Evolutionary conservation across 2,888 invertebrate species (phyloP).

Genomic region (Rhopalosiphum nymphaeae): DNA sequence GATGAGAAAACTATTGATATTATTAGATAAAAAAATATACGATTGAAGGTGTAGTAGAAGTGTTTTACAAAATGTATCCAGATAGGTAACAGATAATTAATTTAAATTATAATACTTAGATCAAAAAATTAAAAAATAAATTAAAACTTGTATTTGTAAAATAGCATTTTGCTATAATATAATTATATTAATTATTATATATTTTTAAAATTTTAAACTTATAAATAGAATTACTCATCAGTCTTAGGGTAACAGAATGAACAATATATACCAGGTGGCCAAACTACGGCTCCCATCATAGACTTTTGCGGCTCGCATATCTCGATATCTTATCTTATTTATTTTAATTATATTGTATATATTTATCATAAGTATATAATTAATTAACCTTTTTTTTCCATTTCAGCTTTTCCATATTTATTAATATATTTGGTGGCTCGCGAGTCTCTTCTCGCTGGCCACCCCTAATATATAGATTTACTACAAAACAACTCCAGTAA

Average conservation of each 20-base stretch:
- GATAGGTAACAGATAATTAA: background rate
- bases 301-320: no score
- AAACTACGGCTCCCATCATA: no score
- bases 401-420: no score
- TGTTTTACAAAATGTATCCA: background rate
- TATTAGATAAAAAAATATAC: background rate
- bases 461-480: no score
- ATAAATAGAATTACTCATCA: background rate
- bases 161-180: background rate
- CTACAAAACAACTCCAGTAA: no score
- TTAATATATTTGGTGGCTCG: no score
- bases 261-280: no score
- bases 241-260: background rate
- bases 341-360: no score
- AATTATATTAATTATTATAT: background rate
- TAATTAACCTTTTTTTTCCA: no score
- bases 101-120: background rate
- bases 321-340: no score
- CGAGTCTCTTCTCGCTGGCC: no score
- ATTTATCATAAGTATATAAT: no score
- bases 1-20: background rate
- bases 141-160: background rate
- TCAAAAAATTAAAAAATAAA: background rate
- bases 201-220: background rate
- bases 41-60: background rate